Conservation (phyloP, 2,888 invertebrate genomes). For the Punctoribates punctum region DNA sequence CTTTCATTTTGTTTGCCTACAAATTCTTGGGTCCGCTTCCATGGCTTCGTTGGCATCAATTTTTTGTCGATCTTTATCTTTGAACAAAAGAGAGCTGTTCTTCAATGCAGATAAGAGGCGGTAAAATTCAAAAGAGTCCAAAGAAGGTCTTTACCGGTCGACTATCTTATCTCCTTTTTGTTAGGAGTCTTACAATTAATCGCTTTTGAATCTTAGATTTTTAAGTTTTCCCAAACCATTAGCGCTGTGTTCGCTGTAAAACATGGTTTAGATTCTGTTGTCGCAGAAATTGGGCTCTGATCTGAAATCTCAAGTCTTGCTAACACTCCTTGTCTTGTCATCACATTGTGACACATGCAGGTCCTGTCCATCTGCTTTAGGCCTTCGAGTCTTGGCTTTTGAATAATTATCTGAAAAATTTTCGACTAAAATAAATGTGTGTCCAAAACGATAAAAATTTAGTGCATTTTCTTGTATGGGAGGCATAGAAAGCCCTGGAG, state of each 20-base stretch:
- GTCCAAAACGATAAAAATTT: conserved; percentile 11
- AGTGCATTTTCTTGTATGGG: conserved; percentile 14
- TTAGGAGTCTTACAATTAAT: conserved; percentile 7
- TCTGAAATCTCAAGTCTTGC: conserved; percentile 16
- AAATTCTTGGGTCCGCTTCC: neutral
- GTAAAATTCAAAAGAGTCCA: neutral
- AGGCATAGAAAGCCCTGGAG: neutral
- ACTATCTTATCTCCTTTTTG: conserved; percentile 9
- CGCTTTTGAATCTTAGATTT: conserved; percentile 20
- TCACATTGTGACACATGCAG: conserved; percentile 27
- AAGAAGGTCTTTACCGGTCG: neutral
- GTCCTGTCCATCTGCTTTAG: conserved; percentile 17
- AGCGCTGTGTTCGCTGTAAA: neutral
- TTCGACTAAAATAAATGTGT: neutral
- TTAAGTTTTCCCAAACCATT: neutral
- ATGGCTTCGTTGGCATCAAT: neutral
- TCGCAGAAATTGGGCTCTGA: neutral
- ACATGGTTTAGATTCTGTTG: neutral
- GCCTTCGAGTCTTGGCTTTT: neutral
- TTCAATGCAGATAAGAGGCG: neutral
- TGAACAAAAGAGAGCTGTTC: conserved; percentile 13
- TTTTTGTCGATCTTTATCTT: conserved; percentile 29
- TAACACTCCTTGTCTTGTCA: conserved; percentile 32
- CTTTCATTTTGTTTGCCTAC: conserved; percentile 5
- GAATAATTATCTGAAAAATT: conserved; percentile 6